Evolutionary conservation across 2,797 vertebrate species (phyloP).

Genomic region (Sebastes cheni): DNA sequence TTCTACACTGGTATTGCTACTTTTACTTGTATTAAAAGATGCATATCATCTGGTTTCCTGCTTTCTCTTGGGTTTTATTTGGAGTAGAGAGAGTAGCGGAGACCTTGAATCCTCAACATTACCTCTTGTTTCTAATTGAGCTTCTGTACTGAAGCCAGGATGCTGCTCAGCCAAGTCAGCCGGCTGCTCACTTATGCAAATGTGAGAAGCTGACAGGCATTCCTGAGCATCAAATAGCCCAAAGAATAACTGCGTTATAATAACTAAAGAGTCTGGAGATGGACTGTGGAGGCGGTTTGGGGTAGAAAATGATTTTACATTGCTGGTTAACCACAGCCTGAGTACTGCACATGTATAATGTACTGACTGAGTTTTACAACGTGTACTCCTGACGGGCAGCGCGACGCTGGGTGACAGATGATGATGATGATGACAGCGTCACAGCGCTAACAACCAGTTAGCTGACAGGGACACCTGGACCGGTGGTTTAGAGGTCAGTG

Average conservation of each 20-base stretch:
- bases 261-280: conserved; percentile 32
- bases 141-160: conserved; percentile 17
- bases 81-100: background rate
- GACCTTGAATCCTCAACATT: background rate
- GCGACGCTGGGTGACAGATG: conserved; percentile 18
- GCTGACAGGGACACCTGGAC: conserved; percentile 1
- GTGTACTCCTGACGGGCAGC: conserved; percentile 30
- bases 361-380: conserved; percentile 60
- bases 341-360: conserved; percentile 71
- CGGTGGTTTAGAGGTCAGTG: background rate
- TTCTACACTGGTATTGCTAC: no score
- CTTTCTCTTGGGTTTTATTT: background rate
- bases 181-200: conserved; percentile 50
- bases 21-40: no score
- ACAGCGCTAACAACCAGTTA: background rate
- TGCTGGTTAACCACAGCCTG: conserved; percentile 77
- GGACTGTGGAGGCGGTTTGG: conserved; percentile 62
- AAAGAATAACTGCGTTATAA: conserved; percentile 14
- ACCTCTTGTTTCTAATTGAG: conserved; percentile 15
- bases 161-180: conserved; percentile 31
- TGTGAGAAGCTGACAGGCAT: conserved; percentile 45
- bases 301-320: conserved; percentile 76
- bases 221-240: conserved; percentile 44
- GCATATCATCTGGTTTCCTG: no score
- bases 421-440: conserved; percentile 21